phyloP scores from a whole-genome alignment of 2,113 vertebrate species.

The Phalacrocorax carbo region DNA sequence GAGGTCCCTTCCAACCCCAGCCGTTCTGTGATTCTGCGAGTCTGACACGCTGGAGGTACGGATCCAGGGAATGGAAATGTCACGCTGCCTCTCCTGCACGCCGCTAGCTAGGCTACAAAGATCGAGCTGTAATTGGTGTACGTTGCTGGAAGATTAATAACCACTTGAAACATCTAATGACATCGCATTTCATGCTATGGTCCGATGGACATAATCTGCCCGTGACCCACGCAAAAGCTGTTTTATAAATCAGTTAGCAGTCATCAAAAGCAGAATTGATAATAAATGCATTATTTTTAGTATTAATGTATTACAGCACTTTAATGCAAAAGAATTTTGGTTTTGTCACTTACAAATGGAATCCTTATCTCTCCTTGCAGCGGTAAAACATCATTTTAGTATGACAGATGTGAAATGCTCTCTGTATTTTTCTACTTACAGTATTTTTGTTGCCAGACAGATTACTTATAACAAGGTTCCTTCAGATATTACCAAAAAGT shows the following conservation, averaged over 20 bases:
- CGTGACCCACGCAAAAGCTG: neutral
- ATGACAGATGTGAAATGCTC: neutral
- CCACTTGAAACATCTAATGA: neutral
- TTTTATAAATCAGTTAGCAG: neutral
- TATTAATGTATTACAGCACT: slow-evolving; percentile 3
- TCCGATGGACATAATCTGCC: slow-evolving; percentile 35
- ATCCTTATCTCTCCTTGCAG: neutral
- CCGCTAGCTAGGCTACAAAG: neutral
- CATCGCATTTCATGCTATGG: slow-evolving; percentile 1
- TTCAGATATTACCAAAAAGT: neutral
- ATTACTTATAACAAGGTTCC: neutral
- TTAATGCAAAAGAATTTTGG: neutral
- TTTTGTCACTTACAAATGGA: neutral
- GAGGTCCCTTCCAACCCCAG: too few relatives aligned
- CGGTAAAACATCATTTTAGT: neutral
- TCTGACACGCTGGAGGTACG: neutral
- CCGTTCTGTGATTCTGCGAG: too few relatives aligned
- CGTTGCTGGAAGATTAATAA: neutral
- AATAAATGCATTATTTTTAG: neutral
- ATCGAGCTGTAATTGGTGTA: neutral
- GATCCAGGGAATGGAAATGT: neutral
- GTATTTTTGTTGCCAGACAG: neutral
- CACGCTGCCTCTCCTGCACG: neutral
- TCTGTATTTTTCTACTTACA: neutral
- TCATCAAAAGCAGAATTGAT: neutral